These are phyloP conservation scores for Tetraneura akinire DNA, from an alignment of 1,140 invertebrate genomes.

Conservation along the genomic window DNA sequence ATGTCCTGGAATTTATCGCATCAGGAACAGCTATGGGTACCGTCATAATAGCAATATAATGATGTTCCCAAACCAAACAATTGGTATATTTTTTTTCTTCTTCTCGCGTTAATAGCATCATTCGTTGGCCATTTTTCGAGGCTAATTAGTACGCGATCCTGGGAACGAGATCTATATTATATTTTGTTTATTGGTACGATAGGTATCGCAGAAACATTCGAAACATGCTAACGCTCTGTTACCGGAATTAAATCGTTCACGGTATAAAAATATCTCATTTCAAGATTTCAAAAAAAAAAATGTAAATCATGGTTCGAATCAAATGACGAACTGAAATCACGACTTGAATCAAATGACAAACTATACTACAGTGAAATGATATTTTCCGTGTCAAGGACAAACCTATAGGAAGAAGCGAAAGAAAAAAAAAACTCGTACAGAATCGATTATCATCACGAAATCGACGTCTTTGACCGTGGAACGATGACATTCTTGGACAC, in stretches of 20 bases:
- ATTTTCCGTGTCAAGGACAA: conserved; percentile 37
- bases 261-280: conserved; percentile 24
- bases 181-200: background rate
- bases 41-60: background rate
- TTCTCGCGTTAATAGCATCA: conserved; percentile 25
- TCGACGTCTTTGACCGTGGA: conserved; percentile 48
- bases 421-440: conserved; percentile 3
- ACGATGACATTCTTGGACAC: conserved; percentile 46
- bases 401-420: background rate
- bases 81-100: background rate
- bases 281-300: background rate
- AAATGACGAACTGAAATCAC: background rate
- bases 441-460: conserved; percentile 44
- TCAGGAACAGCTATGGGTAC: background rate
- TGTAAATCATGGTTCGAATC: background rate
- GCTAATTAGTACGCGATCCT: conserved; percentile 40
- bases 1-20: conserved; percentile 22
- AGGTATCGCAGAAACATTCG: background rate
- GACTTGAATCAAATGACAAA: conserved; percentile 11
- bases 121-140: conserved; percentile 28
- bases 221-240: conserved; percentile 13
- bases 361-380: background rate
- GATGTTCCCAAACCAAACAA: conserved; percentile 34
- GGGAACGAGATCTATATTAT: conserved; percentile 21
- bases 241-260: background rate